phyloP scores from a whole-genome alignment of 2,797 vertebrate species.

The Characodon lateralis region DNA sequence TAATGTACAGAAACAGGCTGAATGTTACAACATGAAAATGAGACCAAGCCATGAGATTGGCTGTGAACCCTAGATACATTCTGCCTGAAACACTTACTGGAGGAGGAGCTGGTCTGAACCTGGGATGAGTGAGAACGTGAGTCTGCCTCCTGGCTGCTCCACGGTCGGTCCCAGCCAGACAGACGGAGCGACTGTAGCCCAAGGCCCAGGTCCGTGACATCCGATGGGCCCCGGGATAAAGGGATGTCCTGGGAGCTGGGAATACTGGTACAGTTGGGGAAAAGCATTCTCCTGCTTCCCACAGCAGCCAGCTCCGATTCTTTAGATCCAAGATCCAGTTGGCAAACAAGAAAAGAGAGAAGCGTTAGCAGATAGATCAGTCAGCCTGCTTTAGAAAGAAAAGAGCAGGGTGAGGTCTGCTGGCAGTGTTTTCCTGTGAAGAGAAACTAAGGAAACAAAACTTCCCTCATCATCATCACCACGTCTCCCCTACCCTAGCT shows the following conservation, averaged over 20 bases:
- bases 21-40: neutral
- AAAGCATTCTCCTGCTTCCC: slow-evolving; percentile 97
- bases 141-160: slow-evolving; percentile 95
- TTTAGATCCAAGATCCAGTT: slow-evolving; percentile 84
- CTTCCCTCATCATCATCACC: slow-evolving; percentile 24
- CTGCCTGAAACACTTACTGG: slow-evolving; percentile 84
- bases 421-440: slow-evolving; percentile 6
- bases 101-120: slow-evolving; percentile 87
- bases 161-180: slow-evolving; percentile 95
- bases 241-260: slow-evolving; percentile 85
- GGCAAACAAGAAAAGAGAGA: slow-evolving; percentile 21
- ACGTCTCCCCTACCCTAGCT: slow-evolving; percentile 50
- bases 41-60: neutral
- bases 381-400: slow-evolving; percentile 22
- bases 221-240: slow-evolving; percentile 87
- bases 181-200: slow-evolving; percentile 96
- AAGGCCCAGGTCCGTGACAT: slow-evolving; percentile 93
- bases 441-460: slow-evolving; percentile 21
- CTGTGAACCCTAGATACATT: neutral
- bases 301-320: slow-evolving; percentile 88
- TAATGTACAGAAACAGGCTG: slow-evolving; percentile 1
- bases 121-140: slow-evolving; percentile 70
- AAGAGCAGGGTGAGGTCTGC: slow-evolving; percentile 6
- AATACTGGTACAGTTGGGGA: slow-evolving; percentile 84
- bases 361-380: slow-evolving; percentile 47